Evolutionary conservation across 2,888 invertebrate species (phyloP).

Genomic region (Mesorhabditis spiculigera): DNA sequence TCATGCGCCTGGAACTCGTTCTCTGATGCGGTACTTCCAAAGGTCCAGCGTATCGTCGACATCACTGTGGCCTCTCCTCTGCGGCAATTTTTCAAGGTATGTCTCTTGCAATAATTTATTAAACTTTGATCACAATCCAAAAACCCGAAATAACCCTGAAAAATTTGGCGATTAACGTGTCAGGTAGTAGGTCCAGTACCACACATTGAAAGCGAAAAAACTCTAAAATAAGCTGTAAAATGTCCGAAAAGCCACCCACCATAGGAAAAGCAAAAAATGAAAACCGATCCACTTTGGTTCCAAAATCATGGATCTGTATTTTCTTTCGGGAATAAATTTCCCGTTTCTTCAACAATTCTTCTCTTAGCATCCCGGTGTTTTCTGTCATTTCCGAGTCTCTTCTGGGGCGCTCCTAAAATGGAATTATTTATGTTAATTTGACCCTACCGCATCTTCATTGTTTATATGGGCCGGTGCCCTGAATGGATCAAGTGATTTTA

Average conservation of each 20-base stretch:
- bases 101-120: background rate
- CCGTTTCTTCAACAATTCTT: constrained; percentile 22
- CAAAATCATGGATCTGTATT: constrained; percentile 26
- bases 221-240: constrained; percentile 23
- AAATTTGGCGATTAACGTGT: background rate
- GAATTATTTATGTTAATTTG: background rate
- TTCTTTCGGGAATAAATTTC: constrained; percentile 26
- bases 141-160: background rate
- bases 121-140: background rate
- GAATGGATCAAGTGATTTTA: constrained; percentile 24
- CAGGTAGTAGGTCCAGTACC: constrained; percentile 47
- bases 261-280: constrained; percentile 44
- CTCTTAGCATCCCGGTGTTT: constrained; percentile 12
- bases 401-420: background rate
- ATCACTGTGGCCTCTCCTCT: constrained; percentile 54
- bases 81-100: constrained; percentile 53
- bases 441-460: constrained; percentile 6
- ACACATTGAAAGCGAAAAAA: constrained; percentile 48
- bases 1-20: constrained; percentile 18
- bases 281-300: constrained; percentile 38
- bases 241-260: constrained; percentile 20
- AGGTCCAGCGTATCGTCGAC: constrained; percentile 40
- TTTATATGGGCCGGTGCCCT: constrained; percentile 14
- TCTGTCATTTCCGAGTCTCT: background rate
- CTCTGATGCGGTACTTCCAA: constrained; percentile 28